Evolutionary conservation across 1,140 invertebrate species (phyloP), one percentile per base, ranked within the genome.

Genomic region (Heliothis subflexa): DNA sequence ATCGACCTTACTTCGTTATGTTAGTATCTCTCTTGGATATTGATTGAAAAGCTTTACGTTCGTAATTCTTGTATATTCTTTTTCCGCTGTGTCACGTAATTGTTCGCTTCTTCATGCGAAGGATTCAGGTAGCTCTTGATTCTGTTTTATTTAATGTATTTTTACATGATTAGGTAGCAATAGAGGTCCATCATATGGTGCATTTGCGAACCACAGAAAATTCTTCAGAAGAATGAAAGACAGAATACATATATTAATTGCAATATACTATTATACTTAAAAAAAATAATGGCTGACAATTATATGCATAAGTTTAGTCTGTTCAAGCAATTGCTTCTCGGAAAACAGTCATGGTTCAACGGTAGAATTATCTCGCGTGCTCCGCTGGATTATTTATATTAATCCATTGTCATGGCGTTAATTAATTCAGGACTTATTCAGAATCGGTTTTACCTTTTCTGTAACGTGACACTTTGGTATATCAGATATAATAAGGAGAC

Each of bases 21-120:
- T 55, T 25, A 73, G 52, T 18, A n/a, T n/a, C 0, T 16, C 52
- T 28, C n/a, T 47, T 59, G 21, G 25, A 12, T 59, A 73, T 73
- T 59, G 71, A 73, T 73, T 73, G 28, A 73, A 73, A 18, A 47
- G 12, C 70, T 57, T 45, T 45, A 3, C 47, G 70, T 57, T 28
- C 57, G 16, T 16, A 12, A 16, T 25, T 25, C 3, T 55, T 7
- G 49, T 52, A n/a, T 33, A 33, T 33, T 33, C 3, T 33, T 33
- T 3, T 3, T 33, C 7, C 7, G 33, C 33, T 33, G 7, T 33
- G 3, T 33, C 33, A 33, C 33, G 7, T 33, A 33, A 5, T 33
- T 33, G 33, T 33, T 33, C 3, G 33, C 7, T 33, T 28, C 3
- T 33, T 7, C 33, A 33, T 33, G 7, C 3, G 7, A 33, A 33